These are phyloP conservation scores for Eristalis intricaria DNA, from an alignment of 2,888 invertebrate genomes.

Conservation along the genomic window DNA sequence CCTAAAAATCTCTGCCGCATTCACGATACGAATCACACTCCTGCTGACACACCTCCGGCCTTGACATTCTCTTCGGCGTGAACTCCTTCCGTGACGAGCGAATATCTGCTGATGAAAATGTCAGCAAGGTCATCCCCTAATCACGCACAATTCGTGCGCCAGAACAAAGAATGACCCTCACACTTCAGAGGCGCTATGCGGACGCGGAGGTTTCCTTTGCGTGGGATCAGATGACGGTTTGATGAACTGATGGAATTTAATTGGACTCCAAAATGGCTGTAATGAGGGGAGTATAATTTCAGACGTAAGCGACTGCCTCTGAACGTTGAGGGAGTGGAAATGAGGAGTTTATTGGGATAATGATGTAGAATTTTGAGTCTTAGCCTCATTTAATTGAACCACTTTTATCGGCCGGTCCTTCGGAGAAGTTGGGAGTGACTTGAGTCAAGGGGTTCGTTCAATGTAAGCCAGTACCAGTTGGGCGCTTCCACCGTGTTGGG, in stretches of 20 bases:
- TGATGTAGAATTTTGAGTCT: not conserved
- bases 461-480: no score
- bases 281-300: not conserved
- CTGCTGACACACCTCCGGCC: not conserved
- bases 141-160: not conserved
- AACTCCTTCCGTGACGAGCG: not conserved
- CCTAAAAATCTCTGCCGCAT: no score
- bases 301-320: not conserved
- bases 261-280: constrained; percentile 11
- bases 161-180: not conserved
- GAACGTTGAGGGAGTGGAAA: not conserved
- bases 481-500: no score
- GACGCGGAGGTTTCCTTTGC: not conserved
- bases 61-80: not conserved
- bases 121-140: not conserved
- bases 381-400: not conserved
- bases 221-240: not conserved
- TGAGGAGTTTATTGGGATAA: not conserved
- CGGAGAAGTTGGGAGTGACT: no score
- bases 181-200: not conserved
- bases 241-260: constrained; percentile 8
- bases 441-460: no score
- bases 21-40: not conserved
- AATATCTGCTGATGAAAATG: not conserved
- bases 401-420: not conserved